Base-by-base conservation (phyloP, 2,113 vertebrate species). In the Corythornis vintsioides region DNA sequence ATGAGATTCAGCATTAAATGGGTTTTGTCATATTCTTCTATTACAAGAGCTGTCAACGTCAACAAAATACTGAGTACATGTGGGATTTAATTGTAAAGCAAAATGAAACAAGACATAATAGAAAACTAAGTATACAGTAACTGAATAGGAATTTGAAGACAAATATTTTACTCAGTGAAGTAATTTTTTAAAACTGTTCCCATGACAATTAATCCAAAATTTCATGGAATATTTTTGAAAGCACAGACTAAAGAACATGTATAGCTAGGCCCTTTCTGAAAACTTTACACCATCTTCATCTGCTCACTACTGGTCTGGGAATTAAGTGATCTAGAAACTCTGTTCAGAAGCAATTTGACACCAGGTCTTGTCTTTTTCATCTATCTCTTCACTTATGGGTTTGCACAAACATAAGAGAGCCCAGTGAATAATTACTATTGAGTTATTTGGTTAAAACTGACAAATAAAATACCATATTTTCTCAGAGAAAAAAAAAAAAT, bases 301-400 rank as follows among this genome's bases (percentile, higher is more conserved):
- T 86, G 21, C 11, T 80, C 5, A 3, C 5, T 65, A 7, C 26
- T 64, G n/a, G 4, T 10, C 33, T 48, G 29, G 6, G 16, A 64
- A 40, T 45, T 26, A 77, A 10, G 10, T 35, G 16, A 87, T 5
- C 2, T 73, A 40, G 26, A 78, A 61, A 11, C 10, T 64, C 15
- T 65, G 7, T 3, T 55, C 15, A 29, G 8, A 28, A 80, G 13
- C 4, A 61, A 31, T 11, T 33, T 56, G 10, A 22, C 61, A 22
- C 4, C 22, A 40, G 11, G 4, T 81, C 17, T 77, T 61, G 2
- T 31, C 9, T 48, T 16, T 59, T 6, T 61, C 6, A 4, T 24
- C 13, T 0, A 1, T 43, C 11, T 63, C 31, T 31, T 74, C 8
- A 7, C 6, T 55, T 19, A 7, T 19, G 11, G 6, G 2, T 74